phyloP scores from a whole-genome alignment of 2,113 vertebrate species.

The Forbesichthys agassizii region DNA sequence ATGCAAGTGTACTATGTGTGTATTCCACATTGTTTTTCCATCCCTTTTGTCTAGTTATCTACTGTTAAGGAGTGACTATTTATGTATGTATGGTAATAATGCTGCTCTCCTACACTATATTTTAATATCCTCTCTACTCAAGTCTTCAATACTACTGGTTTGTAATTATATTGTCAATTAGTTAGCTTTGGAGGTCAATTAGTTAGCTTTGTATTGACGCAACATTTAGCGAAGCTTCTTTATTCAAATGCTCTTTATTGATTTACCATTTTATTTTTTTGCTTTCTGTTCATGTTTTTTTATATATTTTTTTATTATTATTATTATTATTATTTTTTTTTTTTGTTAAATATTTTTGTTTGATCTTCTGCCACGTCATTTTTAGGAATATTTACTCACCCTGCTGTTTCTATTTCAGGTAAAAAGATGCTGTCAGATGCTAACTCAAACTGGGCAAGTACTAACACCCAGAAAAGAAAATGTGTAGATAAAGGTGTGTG shows the following conservation, averaged over 20 bases:
- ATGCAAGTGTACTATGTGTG: background rate
- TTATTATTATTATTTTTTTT: background rate
- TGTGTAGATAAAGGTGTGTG: constrained; percentile 31
- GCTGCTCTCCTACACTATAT: background rate
- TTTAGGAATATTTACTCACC: background rate
- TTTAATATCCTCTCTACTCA: no score
- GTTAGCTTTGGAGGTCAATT: background rate
- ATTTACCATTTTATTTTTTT: background rate
- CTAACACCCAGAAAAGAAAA: constrained; percentile 8
- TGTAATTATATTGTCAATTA: background rate
- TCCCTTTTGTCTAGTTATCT: constrained; percentile 5
- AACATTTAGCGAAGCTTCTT: no score
- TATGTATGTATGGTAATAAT: constrained; percentile 13
- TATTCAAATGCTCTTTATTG: background rate
- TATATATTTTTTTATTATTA: no score
- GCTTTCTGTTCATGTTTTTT: background rate
- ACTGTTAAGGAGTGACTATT: constrained; percentile 11
- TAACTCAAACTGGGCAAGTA: background rate
- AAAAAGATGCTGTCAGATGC: constrained; percentile 39
- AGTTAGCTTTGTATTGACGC: no score
- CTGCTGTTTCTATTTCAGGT: constrained; percentile 36
- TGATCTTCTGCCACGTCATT: background rate
- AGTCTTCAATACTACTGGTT: background rate
- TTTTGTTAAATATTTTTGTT: no score
- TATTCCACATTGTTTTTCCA: background rate